phyloP scores from a whole-genome alignment of 2,888 invertebrate genomes.

The Athrips mouffetella region DNA sequence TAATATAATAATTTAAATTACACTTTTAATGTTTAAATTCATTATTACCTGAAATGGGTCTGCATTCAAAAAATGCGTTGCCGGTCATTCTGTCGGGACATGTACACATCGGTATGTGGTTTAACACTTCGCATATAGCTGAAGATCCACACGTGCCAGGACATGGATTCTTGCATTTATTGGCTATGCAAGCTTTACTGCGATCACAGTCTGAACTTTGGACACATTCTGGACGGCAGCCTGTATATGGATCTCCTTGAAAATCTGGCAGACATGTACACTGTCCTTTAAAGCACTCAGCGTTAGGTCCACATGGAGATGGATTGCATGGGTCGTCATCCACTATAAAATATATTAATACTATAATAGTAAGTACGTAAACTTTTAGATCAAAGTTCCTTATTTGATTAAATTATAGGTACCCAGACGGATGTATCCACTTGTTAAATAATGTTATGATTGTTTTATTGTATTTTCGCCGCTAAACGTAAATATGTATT shows the following conservation, averaged over 20 bases:
- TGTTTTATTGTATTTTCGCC: no score
- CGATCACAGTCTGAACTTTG: slow-evolving; percentile 85
- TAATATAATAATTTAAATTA: neutral
- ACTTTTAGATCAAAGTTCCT: no score
- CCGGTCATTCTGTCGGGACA: slow-evolving; percentile 82
- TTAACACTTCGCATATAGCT: slow-evolving; percentile 84
- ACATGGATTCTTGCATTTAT: slow-evolving; percentile 89
- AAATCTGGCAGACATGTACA: slow-evolving; percentile 86
- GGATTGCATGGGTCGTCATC: slow-evolving; percentile 81
- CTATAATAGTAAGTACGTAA: neutral
- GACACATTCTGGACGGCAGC: slow-evolving; percentile 89
- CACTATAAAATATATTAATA: slow-evolving; percentile 42
- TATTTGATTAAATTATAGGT: no score
- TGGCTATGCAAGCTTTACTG: slow-evolving; percentile 83
- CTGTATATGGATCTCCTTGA: slow-evolving; percentile 86
- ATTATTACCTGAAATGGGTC: slow-evolving; percentile 69
- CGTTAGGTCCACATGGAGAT: slow-evolving; percentile 84
- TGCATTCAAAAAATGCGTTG: slow-evolving; percentile 83
- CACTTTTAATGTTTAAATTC: slow-evolving; percentile 5
- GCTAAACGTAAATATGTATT: no score
- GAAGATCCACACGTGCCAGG: slow-evolving; percentile 86
- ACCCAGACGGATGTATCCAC: no score
- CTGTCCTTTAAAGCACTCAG: slow-evolving; percentile 82
- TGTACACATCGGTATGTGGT: slow-evolving; percentile 79
- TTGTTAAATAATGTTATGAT: no score